These are phyloP conservation scores for Epinotia bilunana DNA, from an alignment of 2,888 invertebrate genomes.

Conservation along the genomic window DNA sequence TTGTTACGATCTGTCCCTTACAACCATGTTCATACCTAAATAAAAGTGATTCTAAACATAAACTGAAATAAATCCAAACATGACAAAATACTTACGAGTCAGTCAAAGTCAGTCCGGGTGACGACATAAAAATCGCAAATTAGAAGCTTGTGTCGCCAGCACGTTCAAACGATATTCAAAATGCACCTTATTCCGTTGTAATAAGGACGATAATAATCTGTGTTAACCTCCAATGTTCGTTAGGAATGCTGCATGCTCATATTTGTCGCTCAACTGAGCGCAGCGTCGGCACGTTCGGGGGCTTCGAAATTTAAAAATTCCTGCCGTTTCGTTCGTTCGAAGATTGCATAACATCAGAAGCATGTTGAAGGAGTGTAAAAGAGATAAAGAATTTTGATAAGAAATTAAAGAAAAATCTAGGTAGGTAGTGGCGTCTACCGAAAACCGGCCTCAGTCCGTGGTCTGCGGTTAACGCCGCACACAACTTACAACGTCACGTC, in stretches of 20 bases:
- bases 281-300: not conserved
- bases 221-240: not conserved
- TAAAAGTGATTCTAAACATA: too few relatives aligned
- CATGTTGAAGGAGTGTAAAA: not conserved
- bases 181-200: not conserved
- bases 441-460: too few relatives aligned
- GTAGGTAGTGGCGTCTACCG: too few relatives aligned
- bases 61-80: too few relatives aligned
- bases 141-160: not conserved
- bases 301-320: slow-evolving; percentile 1
- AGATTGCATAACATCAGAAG: not conserved
- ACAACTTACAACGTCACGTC: too few relatives aligned
- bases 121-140: not conserved
- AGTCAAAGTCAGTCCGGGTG: not conserved
- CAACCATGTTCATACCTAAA: too few relatives aligned
- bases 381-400: too few relatives aligned
- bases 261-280: slow-evolving; percentile 2
- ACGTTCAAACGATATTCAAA: not conserved
- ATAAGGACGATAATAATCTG: not conserved
- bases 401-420: too few relatives aligned
- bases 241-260: slow-evolving; percentile 1
- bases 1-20: too few relatives aligned
- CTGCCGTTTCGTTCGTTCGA: not conserved
- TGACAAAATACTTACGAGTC: too few relatives aligned
- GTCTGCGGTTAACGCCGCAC: too few relatives aligned